phyloP scores from a whole-genome alignment of 2,797 vertebrate genomes.

The Anguilla obscura region DNA sequence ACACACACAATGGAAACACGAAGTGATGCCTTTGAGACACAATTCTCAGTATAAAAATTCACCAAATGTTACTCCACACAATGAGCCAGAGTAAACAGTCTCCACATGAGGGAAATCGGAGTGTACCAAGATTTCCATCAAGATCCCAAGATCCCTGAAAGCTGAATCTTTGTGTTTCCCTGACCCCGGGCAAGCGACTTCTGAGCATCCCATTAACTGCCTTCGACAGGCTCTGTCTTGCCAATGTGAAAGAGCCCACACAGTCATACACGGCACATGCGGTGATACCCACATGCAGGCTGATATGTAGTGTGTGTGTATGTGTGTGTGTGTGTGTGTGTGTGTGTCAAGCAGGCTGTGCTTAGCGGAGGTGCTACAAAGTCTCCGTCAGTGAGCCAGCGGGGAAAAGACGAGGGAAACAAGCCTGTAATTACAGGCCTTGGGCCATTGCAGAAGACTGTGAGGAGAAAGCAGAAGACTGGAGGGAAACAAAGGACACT shows the following conservation, averaged over 20 bases:
- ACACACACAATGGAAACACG: conserved; percentile 25
- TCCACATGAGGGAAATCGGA: not conserved
- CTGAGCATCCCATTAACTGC: not conserved
- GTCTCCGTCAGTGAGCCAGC: conserved; percentile 44
- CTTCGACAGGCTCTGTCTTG: not conserved
- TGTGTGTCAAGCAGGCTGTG: not conserved
- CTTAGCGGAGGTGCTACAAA: conserved; percentile 30
- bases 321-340: not conserved
- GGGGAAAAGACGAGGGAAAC: conserved; percentile 50
- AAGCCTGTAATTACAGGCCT: conserved; percentile 63
- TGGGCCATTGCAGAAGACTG: conserved; percentile 47
- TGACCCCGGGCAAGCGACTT: not conserved
- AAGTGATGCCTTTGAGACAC: not conserved
- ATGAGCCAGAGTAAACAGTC: not conserved
- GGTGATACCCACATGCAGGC: not conserved
- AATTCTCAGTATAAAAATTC: not conserved
- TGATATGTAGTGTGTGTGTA: not conserved
- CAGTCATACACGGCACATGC: not conserved
- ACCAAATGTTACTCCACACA: not conserved
- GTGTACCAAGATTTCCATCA: no score
- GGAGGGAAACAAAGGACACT: not conserved
- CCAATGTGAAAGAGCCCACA: not conserved
- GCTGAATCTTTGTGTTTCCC: not conserved
- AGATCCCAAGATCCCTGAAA: not conserved
- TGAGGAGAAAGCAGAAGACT: not conserved